phyloP scores from a whole-genome alignment of 2,797 vertebrate species.

The Oophaga sylvatica region DNA sequence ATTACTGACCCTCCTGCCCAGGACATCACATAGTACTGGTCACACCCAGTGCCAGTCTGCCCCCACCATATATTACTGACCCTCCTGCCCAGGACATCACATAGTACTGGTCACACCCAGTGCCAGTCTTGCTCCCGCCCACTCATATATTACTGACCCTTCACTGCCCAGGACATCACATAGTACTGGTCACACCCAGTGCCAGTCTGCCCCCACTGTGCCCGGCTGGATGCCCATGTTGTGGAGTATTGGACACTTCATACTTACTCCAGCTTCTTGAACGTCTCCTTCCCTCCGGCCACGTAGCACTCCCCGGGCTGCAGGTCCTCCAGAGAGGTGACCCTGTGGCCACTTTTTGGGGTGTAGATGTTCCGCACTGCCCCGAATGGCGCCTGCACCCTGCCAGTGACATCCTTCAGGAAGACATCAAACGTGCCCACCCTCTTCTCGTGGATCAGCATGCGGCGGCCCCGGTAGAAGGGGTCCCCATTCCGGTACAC shows the following conservation, averaged over 20 bases:
- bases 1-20: no score
- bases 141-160: no score
- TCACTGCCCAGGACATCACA: no score
- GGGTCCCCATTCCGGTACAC: slow-evolving; percentile 94
- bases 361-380: slow-evolving; percentile 95
- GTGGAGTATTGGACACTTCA: background rate
- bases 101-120: no score
- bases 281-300: slow-evolving; percentile 89
- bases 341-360: slow-evolving; percentile 85
- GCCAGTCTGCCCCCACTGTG: background rate
- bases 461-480: slow-evolving; percentile 87
- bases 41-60: no score
- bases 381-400: slow-evolving; percentile 89
- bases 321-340: slow-evolving; percentile 84
- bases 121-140: no score
- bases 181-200: no score
- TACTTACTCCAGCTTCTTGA: slow-evolving; percentile 95
- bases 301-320: slow-evolving; percentile 92
- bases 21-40: no score
- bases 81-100: no score
- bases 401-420: slow-evolving; percentile 89
- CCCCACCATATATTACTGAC: no score
- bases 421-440: slow-evolving; percentile 90
- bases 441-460: slow-evolving; percentile 90
- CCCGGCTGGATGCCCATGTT: background rate